phyloP scores from a whole-genome alignment of 2,113 vertebrate genomes.

The Anthoscopus minutus region DNA sequence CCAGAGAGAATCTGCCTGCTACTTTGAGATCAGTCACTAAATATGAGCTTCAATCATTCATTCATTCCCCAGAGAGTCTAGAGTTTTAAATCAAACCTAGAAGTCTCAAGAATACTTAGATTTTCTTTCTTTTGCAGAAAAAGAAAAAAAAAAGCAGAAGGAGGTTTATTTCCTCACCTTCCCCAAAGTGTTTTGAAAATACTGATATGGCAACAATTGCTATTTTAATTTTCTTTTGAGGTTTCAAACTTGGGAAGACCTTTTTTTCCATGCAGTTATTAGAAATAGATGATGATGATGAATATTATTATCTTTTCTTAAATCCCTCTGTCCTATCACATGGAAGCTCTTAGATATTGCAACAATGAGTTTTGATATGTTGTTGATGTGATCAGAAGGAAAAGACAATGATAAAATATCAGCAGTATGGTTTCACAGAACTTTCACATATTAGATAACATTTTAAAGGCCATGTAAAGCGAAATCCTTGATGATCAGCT shows the following conservation, averaged over 20 bases:
- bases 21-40: neutral
- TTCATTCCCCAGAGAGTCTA: neutral
- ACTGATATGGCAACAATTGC: neutral
- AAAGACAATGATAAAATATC: neutral
- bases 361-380: neutral
- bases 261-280: neutral
- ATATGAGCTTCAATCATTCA: neutral
- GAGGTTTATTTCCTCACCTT: fast-evolving
- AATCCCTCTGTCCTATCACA: neutral
- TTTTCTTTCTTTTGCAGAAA: neutral
- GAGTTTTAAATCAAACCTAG: neutral
- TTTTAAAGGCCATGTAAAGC: neutral
- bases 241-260: neutral
- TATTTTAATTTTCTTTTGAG: neutral
- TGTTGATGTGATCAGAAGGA: neutral
- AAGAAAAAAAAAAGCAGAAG: neutral
- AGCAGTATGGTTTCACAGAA: neutral
- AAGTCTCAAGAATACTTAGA: neutral
- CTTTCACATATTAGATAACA: neutral
- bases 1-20: neutral
- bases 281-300: neutral
- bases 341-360: neutral
- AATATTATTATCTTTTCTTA: neutral
- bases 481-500: neutral
- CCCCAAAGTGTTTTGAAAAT: neutral